Base-by-base conservation (phyloP, 37 sponge, comb jelly and placozoan genomes). In the Beroe ovata region DNA sequence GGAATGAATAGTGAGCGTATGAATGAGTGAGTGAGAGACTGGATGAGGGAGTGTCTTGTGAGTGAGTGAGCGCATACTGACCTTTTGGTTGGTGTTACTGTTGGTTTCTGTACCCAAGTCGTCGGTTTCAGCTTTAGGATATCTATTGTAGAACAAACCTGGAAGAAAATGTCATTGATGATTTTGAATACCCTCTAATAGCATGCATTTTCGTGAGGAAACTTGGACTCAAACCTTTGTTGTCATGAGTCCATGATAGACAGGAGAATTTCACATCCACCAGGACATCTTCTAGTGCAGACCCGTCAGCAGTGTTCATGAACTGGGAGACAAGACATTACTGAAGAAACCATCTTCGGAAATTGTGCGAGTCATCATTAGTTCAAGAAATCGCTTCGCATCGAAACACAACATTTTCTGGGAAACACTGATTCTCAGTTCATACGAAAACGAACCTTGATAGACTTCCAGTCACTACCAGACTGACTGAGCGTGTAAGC, bases 161-260 rank as follows among this genome's bases (percentile, higher is more conserved):
- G 84, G 18, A 6, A 77, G 4, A 69, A 35, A 8, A 2, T 3
- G 3, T 58, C 16, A 16, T 58, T 58, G 16, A 58, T 16, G n/a
- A n/a, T n/a, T n/a, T n/a, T n/a, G n/a, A n/a, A n/a, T n/a, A n/a
- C n/a, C n/a, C n/a, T n/a, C n/a, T n/a, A n/a, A n/a, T n/a, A n/a
- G n/a, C n/a, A 11, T 11, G 11, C 54, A 47, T 16, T 47, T 47
- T 47, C 11, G 11, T 47, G 54, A 47, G 54, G 54, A 47, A 47
- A 6, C 54, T 16, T 47, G 54, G 11, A 47, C 11, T 47, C 54
- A 47, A 47, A 4, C 97, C 97, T 60, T 91, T 92, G 92, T 95
- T 60, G 84, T 97, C 97, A 90, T 97, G 97, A 33, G 97, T 97
- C 97, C 97, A 97, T 26, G 95, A 91, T 42, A 97, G 92, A 33